Base-by-base conservation (phyloP, 2,113 vertebrate genomes). In the Marcusenius ussheri region DNA sequence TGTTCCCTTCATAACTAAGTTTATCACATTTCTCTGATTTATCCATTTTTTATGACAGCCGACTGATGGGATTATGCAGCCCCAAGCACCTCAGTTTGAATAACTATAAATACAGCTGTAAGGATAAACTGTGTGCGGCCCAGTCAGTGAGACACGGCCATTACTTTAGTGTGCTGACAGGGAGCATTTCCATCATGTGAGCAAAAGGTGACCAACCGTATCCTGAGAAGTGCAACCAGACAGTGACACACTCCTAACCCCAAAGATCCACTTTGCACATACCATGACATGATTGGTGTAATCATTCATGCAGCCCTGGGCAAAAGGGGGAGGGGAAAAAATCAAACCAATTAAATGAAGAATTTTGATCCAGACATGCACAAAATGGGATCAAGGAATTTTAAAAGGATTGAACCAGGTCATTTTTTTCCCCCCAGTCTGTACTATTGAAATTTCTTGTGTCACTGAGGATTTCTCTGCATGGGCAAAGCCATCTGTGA, bases 211-310 rank as follows among this genome's bases (percentile, higher is more conserved):
- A 91, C 92, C 92, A 39, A 93, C 90, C 91, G 88, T 94, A 90
- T 90, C 91, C 83, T 91, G 70, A 31, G 80, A 88, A 21, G 87
- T 45, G 39, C 31, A 74, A 51, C n/a, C 10, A 62, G 89, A 77
- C 62, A 45, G 87, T 47, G 45, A 85, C 50, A 91, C 91, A 50
- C 27, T 31, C 88, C 92, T 89, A 53, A 89, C 91, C 62, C 89
- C 91, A 91, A 89, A 90, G 88, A 93, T 92, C 88, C 85, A 91
- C 92, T 87, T 92, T 91, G 91, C 90, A 92, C 92, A 91, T 91
- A 91, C 89, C 83, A 90, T 95, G 95, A 96, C 94, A 93, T 95
- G 94, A 96, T 96, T 95, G 94, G 95, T 93, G 93, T 95, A 96
- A 95, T 96, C 91, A 90, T 92, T 93, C 91, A 91, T 50, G 70